Evolutionary conservation across 1,140 invertebrate genomes (phyloP), one percentile per base, ranked within the genome.

Genomic region (Lordiphosa mommai): DNA sequence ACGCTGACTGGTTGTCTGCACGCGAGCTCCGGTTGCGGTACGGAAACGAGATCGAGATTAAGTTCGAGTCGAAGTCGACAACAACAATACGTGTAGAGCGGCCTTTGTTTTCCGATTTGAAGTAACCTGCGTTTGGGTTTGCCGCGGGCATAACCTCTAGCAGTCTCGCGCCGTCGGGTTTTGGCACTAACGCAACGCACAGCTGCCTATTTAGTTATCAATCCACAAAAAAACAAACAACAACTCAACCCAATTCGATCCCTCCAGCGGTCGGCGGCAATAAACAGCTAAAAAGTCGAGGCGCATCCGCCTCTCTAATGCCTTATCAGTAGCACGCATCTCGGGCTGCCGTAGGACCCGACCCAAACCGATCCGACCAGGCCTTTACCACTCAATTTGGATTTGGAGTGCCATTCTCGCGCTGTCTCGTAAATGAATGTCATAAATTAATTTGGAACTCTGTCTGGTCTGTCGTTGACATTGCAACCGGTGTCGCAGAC

Each of bases 361-460:
- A n/a, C n/a, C 16, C 37, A 16, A 37, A n/a, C 33, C 33, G 32
- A 43, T 30, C 14, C 60, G 16, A 13, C 50, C 12, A 16, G 48
- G 17, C 55, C 23, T 56, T 50, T 48, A 80, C 74, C 70, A 74
- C 76, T 84, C 58, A 82, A 84, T 82, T 85, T 52, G 61, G 61
- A 66, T 66, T 51, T 59, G 48, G 52, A 64, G 70, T 79, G 64
- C 68, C 60, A 70, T 69, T 84, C 79, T 59, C 63, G 59, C 65
- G 80, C 73, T 73, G 80, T 72, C 68, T 76, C 64, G 68, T 86
- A 86, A 86, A 86, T 86, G 58, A 86, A 82, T 82, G 82, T 76
- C 82, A 86, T 86, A 86, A 86, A 86, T 82, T 86, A 77, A 86
- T 69, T 80, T 64, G 53, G 43, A 56, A 40, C 51, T 59, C 56